phyloP scores from a whole-genome alignment of 2,113 vertebrate genomes.

The Stigmatopora nigra region DNA sequence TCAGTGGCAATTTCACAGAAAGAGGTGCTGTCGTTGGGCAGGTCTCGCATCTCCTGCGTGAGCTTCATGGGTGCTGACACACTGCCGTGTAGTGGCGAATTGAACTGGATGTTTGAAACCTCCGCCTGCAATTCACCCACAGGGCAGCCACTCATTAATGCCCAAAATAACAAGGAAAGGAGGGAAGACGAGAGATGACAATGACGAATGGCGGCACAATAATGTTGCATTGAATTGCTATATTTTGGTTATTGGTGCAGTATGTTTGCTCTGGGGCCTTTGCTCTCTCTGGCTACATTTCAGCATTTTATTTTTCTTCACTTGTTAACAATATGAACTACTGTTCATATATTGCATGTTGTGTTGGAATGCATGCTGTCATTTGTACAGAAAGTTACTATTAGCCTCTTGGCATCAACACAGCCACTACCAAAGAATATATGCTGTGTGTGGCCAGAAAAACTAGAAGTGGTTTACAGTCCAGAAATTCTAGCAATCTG shows the following conservation, averaged over 20 bases:
- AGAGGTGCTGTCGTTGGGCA: slow-evolving; percentile 19
- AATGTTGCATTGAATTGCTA: slow-evolving; percentile 36
- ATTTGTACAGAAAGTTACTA: background rate
- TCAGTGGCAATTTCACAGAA: slow-evolving; percentile 6
- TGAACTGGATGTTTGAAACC: slow-evolving; percentile 59
- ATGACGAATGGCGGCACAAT: slow-evolving; percentile 13
- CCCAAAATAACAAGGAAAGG: slow-evolving; percentile 29
- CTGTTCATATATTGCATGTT: slow-evolving; percentile 8
- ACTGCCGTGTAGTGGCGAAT: slow-evolving; percentile 49
- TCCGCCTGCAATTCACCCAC: slow-evolving; percentile 49
- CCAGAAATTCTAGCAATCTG: too few relatives aligned
- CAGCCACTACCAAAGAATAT: background rate
- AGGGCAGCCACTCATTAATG: slow-evolving; percentile 57
- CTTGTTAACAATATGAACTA: slow-evolving; percentile 14
- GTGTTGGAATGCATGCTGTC: background rate
- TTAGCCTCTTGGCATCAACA: background rate
- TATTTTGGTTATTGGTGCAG: slow-evolving; percentile 26
- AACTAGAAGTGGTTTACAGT: too few relatives aligned
- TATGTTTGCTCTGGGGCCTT: slow-evolving; percentile 28
- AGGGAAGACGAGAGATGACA: slow-evolving; percentile 16
- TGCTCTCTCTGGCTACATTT: slow-evolving; percentile 25
- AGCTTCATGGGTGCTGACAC: slow-evolving; percentile 60
- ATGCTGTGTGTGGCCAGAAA: background rate
- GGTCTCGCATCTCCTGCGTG: slow-evolving; percentile 42
- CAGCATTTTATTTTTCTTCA: slow-evolving; percentile 29